phyloP scores from a whole-genome alignment of 2,113 vertebrate species.

The Ancistrus triradiatus region DNA sequence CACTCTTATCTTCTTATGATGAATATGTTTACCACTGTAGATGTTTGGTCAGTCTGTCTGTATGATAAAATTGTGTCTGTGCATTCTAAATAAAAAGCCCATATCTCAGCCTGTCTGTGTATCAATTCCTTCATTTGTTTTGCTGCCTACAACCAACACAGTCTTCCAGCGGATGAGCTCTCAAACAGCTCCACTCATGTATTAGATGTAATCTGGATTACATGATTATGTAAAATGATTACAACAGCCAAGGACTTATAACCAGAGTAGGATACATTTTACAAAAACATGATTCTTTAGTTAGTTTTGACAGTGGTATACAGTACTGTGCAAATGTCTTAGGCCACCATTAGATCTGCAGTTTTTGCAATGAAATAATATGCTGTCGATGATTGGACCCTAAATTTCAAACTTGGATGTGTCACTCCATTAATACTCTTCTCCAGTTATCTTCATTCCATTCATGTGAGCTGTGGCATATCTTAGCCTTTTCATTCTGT shows the following conservation, averaged over 20 bases:
- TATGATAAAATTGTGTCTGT: neutral
- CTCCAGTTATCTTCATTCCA: too few relatives aligned
- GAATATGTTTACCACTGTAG: too few relatives aligned
- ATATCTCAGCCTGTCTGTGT: neutral
- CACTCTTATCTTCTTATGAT: neutral
- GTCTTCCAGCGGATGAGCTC: neutral
- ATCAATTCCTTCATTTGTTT: neutral
- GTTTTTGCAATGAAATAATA: too few relatives aligned
- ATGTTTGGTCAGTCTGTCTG: neutral
- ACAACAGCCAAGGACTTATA: neutral
- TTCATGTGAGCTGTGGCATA: too few relatives aligned
- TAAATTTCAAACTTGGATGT: too few relatives aligned
- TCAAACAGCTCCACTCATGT: neutral
- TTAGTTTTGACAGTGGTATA: too few relatives aligned
- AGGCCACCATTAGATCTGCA: too few relatives aligned
- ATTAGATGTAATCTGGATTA: neutral
- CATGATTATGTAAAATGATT: neutral
- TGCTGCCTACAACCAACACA: neutral
- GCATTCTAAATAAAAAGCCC: neutral
- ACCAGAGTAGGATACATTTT: neutral
- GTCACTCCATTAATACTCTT: too few relatives aligned
- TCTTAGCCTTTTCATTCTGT: too few relatives aligned
- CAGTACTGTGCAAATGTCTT: too few relatives aligned
- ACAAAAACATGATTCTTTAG: neutral
- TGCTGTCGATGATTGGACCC: too few relatives aligned